Base-by-base conservation (phyloP, 2,113 vertebrate genomes). In the Cricetomys ansorgei region DNA sequence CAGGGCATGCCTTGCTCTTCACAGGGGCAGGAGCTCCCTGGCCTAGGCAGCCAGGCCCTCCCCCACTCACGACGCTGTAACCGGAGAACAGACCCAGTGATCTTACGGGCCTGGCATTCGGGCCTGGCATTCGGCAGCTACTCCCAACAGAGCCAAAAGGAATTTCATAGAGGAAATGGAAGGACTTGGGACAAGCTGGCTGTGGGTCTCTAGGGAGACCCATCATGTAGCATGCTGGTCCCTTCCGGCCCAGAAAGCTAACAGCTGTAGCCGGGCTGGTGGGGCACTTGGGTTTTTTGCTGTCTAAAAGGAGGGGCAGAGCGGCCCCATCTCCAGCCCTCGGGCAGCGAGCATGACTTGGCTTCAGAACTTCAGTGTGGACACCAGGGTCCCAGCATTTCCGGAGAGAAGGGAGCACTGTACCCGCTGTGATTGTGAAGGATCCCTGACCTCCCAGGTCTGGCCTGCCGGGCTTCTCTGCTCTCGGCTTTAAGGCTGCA, bases 391-490 rank as follows among this genome's bases (percentile, higher is more conserved):
- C 45, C 40, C 0, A 7, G 67, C 11, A 55, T 7, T 7, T 55
- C 75, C 21, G 23, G 23, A 37, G 7, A 40, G 34, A 62, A 64
- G 45, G 62, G 21, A 10, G 15, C 9, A 0, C 40, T 21, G 0
- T n/a, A n/a, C 23, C 45, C 37, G 55, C 64, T 4, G 0, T 27
- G 4, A 3, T 37, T 1, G 10, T 17, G 31, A 62, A 12, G 7
- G 65, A 7, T 2, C 23, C 31, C 7, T 7, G 27, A 13, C 69
- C 7, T 9, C 19, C 57, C n/a, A 53, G n/a, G 57, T 19, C 43
- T 34, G 23, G 85, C 29, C 8, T 0, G 0, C 0, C 2, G 4
- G 43, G 0, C 12, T 17, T 48, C 31, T 37, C 37, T 16, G 23
- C 8, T 67, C 40, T 7, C 3, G 1, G 45, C 65, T 69, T 72